phyloP scores from a whole-genome alignment of 2,888 invertebrate genomes.

The Brenthis daphne region DNA sequence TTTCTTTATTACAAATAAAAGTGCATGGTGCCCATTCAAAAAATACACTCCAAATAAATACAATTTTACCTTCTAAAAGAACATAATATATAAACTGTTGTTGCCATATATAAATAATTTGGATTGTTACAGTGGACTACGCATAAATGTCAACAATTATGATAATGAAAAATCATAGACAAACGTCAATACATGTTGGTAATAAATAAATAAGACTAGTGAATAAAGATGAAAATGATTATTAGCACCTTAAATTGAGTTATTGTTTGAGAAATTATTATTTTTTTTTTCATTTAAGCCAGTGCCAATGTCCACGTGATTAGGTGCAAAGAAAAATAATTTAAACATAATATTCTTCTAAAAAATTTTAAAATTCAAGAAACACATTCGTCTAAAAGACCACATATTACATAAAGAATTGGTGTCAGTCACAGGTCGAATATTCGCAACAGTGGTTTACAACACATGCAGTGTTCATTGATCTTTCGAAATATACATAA shows the following conservation, averaged over 20 bases:
- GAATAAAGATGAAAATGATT: not conserved
- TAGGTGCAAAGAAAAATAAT: conserved; percentile 37
- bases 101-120: too few species aligned
- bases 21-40: too few species aligned
- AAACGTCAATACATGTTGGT: too few species aligned
- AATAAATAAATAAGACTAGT: too few species aligned
- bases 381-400: conserved; percentile 67
- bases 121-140: too few species aligned
- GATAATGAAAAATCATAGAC: too few species aligned
- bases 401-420: conserved; percentile 58
- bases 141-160: too few species aligned
- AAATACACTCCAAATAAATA: too few species aligned
- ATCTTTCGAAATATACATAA: not conserved
- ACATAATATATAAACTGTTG: too few species aligned
- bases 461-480: conserved; percentile 39
- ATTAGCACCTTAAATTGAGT: conserved; percentile 5
- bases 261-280: not conserved
- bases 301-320: conserved; percentile 32
- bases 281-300: too few species aligned
- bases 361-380: conserved; percentile 48
- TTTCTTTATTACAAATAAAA: too few species aligned
- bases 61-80: too few species aligned
- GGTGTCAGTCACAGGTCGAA: conserved; percentile 63
- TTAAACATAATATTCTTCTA: conserved; percentile 47
- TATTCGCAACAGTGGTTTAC: conserved; percentile 53